Evolutionary conservation across 1,140 invertebrate species (phyloP), one percentile per base, ranked within the genome.

Genomic region (Anadara kagoshimensis): DNA sequence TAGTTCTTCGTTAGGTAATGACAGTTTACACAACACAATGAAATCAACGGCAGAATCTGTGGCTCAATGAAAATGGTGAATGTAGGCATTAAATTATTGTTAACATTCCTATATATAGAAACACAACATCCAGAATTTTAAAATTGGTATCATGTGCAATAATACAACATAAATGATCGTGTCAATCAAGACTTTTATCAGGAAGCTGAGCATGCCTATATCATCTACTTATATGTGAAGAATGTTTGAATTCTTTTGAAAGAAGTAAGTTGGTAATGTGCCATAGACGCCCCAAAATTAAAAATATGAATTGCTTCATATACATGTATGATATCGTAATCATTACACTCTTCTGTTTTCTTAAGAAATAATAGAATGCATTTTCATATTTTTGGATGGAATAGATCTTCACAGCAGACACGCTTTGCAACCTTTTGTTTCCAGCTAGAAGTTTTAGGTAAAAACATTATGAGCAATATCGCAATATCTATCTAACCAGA

Each of bases 1-100:
- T 16, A 63, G 44, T 63, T 63, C 59, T 26, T 22, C 54, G 20
- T 14, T 43, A 61, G 22, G 43, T 22, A 44, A 41, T 44, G 24
- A 24, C 29, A 63, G 22, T 26, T 44, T n/a, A 24, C 49, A 44
- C 8, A 24, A 26, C 18, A 24, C 45, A 29, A 16, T 49, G 11
- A 36, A 41, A 41, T 41, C 26, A 59, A 41, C n/a, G 7, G 14
- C n/a, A 24, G 14, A 24, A 49, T 49, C 22, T 56, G 14, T 56
- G 5, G 26, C n/a, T 56, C 14, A 22, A 22, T 56, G 5, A 24
- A 56, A 24, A 51, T 51, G 18, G 18, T 20, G 16, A 51, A 51
- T 51, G 49, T 51, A 51, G 18, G 49, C 49, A 51, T 20, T 20
- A 51, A 51, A 51, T 20, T 49, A 51, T 22, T 51, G 18, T 20